phyloP scores from a whole-genome alignment of 2,888 invertebrate genomes.

The Oasisia sp. region DNA sequence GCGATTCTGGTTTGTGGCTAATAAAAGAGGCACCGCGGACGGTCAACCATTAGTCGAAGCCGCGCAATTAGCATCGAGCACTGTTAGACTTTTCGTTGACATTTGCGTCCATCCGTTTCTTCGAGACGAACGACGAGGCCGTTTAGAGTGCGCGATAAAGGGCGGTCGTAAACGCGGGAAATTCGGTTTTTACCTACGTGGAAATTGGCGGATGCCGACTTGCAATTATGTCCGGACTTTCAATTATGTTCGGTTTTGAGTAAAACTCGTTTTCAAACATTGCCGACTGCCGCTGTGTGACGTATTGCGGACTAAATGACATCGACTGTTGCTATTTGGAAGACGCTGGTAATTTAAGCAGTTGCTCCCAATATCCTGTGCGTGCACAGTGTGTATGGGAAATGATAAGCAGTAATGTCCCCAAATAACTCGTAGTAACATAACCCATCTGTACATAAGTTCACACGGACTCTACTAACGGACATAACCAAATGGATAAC shows the following conservation, averaged over 20 bases:
- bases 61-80: conserved; percentile 8
- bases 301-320: no score
- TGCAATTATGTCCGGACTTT: conserved; percentile 18
- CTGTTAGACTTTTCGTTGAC: conserved; percentile 17
- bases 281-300: no score
- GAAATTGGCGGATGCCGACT: conserved; percentile 20
- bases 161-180: not conserved
- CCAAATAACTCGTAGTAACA: no score
- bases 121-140: conserved; percentile 18
- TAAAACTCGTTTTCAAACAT: not conserved
- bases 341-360: no score
- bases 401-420: no score
- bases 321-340: no score
- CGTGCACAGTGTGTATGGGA: no score
- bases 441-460: no score
- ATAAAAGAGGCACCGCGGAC: conserved; percentile 21
- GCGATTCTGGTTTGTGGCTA: conserved; percentile 25
- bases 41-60: conserved; percentile 17
- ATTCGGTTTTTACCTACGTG: not conserved
- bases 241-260: conserved; percentile 13
- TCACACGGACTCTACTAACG: no score
- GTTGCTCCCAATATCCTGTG: no score
- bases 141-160: conserved; percentile 24
- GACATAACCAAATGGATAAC: no score
- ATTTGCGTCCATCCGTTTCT: conserved; percentile 17